phyloP scores from a whole-genome alignment of 2,113 vertebrate genomes.

The Onychorhynchus coronatus region DNA sequence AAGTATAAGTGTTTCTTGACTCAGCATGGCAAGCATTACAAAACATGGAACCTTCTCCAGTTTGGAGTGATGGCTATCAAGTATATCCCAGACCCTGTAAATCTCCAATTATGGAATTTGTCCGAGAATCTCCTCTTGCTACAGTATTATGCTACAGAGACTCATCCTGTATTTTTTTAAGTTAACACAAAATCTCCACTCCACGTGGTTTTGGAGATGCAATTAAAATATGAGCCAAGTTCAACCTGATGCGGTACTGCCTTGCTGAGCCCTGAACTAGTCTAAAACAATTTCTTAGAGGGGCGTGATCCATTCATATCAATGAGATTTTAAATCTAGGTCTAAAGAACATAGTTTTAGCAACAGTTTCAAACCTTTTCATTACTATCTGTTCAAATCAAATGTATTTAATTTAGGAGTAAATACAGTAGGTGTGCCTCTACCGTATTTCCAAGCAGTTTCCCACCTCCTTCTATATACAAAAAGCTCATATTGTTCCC shows the following conservation, averaged over 20 bases:
- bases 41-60: neutral
- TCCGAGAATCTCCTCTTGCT: conserved; percentile 20
- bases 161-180: neutral
- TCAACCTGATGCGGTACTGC: neutral
- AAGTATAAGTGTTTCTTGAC: conserved; percentile 8
- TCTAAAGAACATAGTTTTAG: neutral
- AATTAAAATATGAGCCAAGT: conserved; percentile 24
- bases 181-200: neutral
- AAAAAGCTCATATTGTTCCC: neutral
- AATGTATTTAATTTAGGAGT: neutral
- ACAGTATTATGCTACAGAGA: neutral
- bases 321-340: neutral
- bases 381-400: neutral
- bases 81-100: neutral
- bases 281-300: neutral
- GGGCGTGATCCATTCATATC: neutral
- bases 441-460: neutral
- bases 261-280: conserved; percentile 8
- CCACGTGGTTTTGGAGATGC: neutral
- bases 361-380: neutral
- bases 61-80: neutral
- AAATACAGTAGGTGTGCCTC: neutral
- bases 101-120: neutral
- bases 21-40: neutral
- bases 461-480: neutral